Conservation (phyloP, 2,888 invertebrate species). For the Endotricha flammealis region DNA sequence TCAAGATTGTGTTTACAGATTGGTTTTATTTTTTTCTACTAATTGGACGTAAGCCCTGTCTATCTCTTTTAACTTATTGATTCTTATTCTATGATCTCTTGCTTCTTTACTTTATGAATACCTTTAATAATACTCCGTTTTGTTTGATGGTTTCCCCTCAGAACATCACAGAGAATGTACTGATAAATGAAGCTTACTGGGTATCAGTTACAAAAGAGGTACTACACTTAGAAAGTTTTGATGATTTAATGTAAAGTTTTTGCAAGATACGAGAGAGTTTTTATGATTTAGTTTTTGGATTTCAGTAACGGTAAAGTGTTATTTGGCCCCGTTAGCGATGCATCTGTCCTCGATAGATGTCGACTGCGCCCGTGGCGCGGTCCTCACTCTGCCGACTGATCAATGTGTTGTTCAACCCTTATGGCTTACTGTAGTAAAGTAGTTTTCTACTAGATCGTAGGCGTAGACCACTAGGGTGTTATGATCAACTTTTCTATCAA, state of each 20-base stretch:
- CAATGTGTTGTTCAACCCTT: conserved; percentile 71
- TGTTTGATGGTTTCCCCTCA: conserved; percentile 84
- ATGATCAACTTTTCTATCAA: conserved; percentile 75
- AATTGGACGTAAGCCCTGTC: conserved; percentile 67
- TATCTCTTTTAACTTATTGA: conserved; percentile 39
- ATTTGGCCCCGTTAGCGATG: conserved; percentile 79
- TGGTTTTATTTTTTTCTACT: conserved; percentile 59
- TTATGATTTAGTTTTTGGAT: conserved; percentile 78
- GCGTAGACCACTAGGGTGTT: conserved; percentile 78
- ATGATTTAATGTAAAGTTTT: conserved; percentile 78
- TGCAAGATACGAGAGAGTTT: conserved; percentile 75
- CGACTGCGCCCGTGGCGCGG: conserved; percentile 45
- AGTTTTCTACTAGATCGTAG: conserved; percentile 74
- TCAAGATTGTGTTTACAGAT: conserved; percentile 60
- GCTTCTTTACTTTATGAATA: conserved; percentile 41
- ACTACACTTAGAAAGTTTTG: conserved; percentile 81
- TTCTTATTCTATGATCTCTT: conserved; percentile 34
- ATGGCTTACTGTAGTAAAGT: conserved; percentile 75
- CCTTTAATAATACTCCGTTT: conserved; percentile 71
- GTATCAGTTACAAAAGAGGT: conserved; percentile 95
- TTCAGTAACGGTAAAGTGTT: conserved; percentile 77
- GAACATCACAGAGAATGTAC: conserved; percentile 97
- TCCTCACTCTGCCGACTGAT: conserved; percentile 42
- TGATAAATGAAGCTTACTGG: conserved; percentile 96
- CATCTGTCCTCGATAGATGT: conserved; percentile 77